Conservation (phyloP, 1,140 invertebrate genomes). For the Acromyrmex heyeri region DNA sequence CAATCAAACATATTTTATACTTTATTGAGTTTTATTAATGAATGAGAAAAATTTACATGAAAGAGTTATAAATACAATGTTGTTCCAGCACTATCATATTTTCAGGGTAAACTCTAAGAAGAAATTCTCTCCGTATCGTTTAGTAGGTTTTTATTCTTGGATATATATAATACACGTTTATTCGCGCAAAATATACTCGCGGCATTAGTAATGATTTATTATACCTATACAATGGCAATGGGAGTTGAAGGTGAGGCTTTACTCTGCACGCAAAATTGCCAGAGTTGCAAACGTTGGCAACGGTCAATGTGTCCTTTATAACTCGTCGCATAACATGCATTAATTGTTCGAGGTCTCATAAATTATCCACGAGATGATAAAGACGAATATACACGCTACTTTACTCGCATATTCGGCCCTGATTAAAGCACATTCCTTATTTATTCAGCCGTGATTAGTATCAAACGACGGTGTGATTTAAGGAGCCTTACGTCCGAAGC, state of each 20-base stretch:
- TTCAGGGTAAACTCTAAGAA: too few species aligned
- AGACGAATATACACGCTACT: slow-evolving; percentile 18
- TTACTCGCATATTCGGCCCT: slow-evolving; percentile 40
- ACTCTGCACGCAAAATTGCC: slow-evolving; percentile 40
- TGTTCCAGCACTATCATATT: too few species aligned
- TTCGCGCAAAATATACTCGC: neutral
- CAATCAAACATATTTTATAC: too few species aligned
- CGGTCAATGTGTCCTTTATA: slow-evolving; percentile 30
- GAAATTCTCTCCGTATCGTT: too few species aligned
- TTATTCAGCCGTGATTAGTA: slow-evolving; percentile 69
- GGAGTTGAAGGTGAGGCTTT: neutral
- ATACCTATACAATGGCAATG: neutral
- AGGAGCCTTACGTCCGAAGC: slow-evolving; percentile 17
- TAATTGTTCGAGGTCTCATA: slow-evolving; percentile 47
- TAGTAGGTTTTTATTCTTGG: neutral
- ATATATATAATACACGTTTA: neutral
- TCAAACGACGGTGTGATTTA: slow-evolving; percentile 63
- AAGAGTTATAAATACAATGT: too few species aligned
- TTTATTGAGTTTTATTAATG: too few species aligned
- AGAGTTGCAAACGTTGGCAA: neutral
- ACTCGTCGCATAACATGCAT: slow-evolving; percentile 22
- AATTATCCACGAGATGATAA: slow-evolving; percentile 54
- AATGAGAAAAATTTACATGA: too few species aligned
- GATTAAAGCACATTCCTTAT: slow-evolving; percentile 61
- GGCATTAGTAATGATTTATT: neutral